Evolutionary conservation across 92 coral and sea anemone genomes (phyloP).

Genomic region (Parazoanthus atlanticus): DNA sequence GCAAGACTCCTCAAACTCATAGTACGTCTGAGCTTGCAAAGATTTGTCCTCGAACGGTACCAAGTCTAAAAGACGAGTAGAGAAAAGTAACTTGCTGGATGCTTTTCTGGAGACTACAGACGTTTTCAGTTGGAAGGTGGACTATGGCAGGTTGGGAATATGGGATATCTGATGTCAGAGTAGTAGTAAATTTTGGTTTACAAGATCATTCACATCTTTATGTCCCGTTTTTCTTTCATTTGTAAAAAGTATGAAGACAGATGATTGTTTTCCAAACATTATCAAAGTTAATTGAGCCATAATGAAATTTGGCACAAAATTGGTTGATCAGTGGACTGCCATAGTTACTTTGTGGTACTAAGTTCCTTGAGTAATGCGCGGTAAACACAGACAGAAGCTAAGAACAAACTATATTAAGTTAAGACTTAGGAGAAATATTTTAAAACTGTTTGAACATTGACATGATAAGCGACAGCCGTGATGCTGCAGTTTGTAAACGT

Average conservation of each 20-base stretch:
- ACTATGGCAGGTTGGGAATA: constrained; percentile 13
- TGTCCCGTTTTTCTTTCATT: not conserved
- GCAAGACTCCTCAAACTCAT: constrained; percentile 29
- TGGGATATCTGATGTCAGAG: constrained; percentile 10
- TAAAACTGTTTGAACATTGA: constrained; percentile 6
- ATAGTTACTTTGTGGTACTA: not conserved
- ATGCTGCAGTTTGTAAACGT: not conserved
- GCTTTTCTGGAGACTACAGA: not conserved
- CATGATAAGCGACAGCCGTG: not conserved
- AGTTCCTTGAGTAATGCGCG: not conserved
- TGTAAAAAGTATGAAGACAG: constrained; percentile 14
- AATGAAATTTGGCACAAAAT: not conserved
- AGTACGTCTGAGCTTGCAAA: not conserved
- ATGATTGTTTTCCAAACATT: constrained; percentile 11
- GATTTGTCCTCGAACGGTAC: not conserved
- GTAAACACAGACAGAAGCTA: not conserved
- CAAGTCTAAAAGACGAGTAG: not conserved
- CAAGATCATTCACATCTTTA: not conserved
- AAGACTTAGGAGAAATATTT: constrained; percentile 5
- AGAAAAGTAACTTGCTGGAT: not conserved
- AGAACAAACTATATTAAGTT: constrained; percentile 32
- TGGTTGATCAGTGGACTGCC: not conserved
- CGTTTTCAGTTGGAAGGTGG: not conserved
- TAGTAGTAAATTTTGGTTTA: not conserved
- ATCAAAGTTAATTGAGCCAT: not conserved